Conservation (phyloP, 2,888 invertebrate genomes). For the Ramazzottius varieornatus region DNA sequence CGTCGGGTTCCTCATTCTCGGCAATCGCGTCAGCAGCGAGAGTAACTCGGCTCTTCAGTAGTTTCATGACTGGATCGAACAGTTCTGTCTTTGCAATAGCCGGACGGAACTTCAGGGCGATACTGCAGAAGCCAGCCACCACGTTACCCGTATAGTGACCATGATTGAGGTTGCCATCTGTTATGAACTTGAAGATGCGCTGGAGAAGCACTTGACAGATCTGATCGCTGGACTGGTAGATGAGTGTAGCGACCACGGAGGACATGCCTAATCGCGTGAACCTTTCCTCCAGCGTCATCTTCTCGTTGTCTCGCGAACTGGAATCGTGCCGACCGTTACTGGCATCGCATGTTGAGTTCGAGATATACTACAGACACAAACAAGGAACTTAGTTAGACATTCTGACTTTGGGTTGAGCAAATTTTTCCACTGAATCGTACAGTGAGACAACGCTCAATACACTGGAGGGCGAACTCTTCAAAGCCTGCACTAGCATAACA, state of each 20-base stretch:
- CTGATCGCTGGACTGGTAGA: neutral
- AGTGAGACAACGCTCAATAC: constrained; percentile 17
- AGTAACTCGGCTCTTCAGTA: neutral
- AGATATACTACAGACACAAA: neutral
- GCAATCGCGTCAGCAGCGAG: neutral
- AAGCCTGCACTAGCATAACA: constrained; percentile 22
- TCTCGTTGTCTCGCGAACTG: neutral
- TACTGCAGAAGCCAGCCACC: neutral
- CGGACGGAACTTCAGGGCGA: neutral
- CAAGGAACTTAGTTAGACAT: no score
- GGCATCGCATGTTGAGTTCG: neutral
- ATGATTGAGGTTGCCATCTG: neutral
- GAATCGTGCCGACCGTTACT: constrained; percentile 1
- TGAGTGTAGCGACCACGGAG: neutral
- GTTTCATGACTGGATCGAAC: neutral
- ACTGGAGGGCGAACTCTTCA: constrained; percentile 23
- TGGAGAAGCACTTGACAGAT: neutral
- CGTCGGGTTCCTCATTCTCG: neutral
- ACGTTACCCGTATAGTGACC: neutral
- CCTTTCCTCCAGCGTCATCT: neutral
- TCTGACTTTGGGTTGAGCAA: no score
- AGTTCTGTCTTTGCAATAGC: neutral
- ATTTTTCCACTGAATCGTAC: neutral
- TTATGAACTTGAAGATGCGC: neutral
- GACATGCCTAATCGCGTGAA: constrained; percentile 2